Conservation (phyloP, 2,888 invertebrate species). For the Oscheius sp. region DNA sequence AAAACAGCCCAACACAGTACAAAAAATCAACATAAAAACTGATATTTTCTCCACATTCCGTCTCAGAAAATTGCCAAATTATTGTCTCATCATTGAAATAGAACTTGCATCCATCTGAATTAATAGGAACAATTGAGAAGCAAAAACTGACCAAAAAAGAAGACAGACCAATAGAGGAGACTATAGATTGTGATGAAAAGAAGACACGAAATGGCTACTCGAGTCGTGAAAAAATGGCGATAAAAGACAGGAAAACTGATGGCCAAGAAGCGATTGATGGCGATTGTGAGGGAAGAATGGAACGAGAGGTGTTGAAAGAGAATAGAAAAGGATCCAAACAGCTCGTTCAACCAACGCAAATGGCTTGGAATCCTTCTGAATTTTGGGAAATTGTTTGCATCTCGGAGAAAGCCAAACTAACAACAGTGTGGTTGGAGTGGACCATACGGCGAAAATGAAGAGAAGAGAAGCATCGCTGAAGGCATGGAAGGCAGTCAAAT, state of each 20-base stretch:
- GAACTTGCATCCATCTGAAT: constrained; percentile 2
- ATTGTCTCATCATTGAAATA: constrained; percentile 1
- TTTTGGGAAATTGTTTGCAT: not conserved
- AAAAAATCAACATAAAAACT: constrained; percentile 3
- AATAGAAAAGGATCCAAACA: not conserved
- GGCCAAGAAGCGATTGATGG: not conserved
- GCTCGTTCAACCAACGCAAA: constrained; percentile 3
- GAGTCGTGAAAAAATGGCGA: not conserved
- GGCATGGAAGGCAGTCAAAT: constrained; percentile 2
- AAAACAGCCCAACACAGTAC: not conserved
- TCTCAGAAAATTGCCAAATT: constrained; percentile 11
- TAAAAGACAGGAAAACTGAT: constrained; percentile 8
- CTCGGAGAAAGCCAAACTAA: not conserved
- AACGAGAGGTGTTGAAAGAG: constrained; percentile 2
- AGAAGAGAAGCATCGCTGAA: constrained; percentile 6
- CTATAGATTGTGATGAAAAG: not conserved
- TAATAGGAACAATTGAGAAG: not conserved
- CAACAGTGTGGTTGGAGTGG: not conserved
- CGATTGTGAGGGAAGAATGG: constrained; percentile 6
- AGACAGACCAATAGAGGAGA: not conserved
- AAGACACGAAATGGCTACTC: not conserved
- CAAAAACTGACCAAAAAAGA: not conserved
- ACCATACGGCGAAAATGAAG: constrained; percentile 9
- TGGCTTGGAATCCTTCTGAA: not conserved
- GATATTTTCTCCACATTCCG: not conserved